Conservation (phyloP, 2,113 vertebrate genomes). For the western clawed frog (Xenopus tropicalis) region UCB_Xtro_10.0 CM004448.2:79931501-79932000, state of each 20-base stretch:
- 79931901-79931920: constrained; percentile 40
- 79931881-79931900: constrained; percentile 39
- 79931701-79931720: constrained; percentile 57
- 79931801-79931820: constrained; percentile 35
- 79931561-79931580: constrained; percentile 28
- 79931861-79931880: constrained; percentile 43
- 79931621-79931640: constrained; percentile 59
- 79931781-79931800: constrained; percentile 54
- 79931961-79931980: neutral
- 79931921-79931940: constrained; percentile 30
- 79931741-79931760: constrained; percentile 59
- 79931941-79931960: constrained; percentile 44
- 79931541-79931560: neutral
- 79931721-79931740: constrained; percentile 61
- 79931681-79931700: constrained; percentile 64
- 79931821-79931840: constrained; percentile 48
- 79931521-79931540: too few relatives aligned
- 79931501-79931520: too few relatives aligned
- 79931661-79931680: constrained; percentile 58
- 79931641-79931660: constrained; percentile 61
- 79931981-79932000: constrained; percentile 8
- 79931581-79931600: constrained; percentile 21
- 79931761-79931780: constrained; percentile 63
- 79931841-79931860: constrained; percentile 34
- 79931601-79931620: constrained; percentile 22